Percentiles rank a stretch among this genome's conserved stretches.
phyloP scores from a whole-genome alignment of 2,888 invertebrate species.

The Ichneumoninae sp. region DNA sequence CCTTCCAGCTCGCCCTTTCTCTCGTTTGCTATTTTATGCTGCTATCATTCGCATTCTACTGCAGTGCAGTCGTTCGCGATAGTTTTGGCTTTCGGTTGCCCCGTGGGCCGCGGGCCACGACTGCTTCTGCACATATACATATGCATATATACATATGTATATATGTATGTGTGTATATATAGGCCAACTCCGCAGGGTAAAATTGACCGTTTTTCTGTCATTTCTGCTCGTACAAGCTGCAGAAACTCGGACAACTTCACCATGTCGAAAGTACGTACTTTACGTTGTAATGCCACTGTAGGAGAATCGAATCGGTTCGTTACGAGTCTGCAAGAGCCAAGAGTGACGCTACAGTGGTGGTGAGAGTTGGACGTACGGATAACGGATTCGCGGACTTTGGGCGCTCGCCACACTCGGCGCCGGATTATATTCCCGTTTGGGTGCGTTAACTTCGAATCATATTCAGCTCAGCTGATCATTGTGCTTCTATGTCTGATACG shows the following conservation, averaged over 20 bases:
- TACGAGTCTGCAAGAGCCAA: conserved; percentile 51
- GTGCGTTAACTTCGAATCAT: neutral
- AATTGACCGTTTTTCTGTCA: conserved; percentile 12
- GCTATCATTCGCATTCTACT: conserved; percentile 70
- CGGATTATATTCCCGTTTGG: neutral
- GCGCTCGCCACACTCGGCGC: neutral
- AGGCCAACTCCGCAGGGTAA: neutral
- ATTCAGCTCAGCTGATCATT: neutral
- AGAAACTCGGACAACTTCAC: conserved; percentile 24
- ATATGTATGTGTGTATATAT: neutral
- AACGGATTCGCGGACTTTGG: conserved; percentile 35
- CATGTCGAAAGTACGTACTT: neutral
- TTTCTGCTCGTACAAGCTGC: neutral
- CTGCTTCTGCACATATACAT: neutral
- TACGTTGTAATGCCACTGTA: neutral
- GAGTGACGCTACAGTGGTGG: conserved; percentile 50
- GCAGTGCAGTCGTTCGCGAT: conserved; percentile 69
- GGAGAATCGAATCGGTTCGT: conserved; percentile 54
- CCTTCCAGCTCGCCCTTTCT: conserved; percentile 12
- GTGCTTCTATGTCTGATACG: neutral
- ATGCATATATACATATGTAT: neutral
- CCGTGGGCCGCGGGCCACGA: conserved; percentile 50
- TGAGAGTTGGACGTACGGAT: conserved; percentile 48
- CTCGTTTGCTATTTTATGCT: conserved; percentile 67
- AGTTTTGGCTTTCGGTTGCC: conserved; percentile 62